Evolutionary conservation across 2,888 invertebrate genomes (phyloP).

Genomic region (Cinara cedri): DNA sequence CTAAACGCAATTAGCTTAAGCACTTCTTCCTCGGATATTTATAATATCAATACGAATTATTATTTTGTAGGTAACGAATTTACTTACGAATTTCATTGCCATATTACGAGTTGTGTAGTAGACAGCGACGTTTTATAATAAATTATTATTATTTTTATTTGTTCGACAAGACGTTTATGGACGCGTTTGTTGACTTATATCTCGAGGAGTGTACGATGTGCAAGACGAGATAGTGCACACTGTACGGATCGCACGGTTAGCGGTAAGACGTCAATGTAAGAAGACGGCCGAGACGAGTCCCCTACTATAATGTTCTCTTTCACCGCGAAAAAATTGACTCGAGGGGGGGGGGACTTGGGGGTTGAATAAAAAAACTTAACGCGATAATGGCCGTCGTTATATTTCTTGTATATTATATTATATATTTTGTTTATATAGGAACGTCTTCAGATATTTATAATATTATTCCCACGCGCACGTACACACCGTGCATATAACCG

Average conservation of each 20-base stretch:
- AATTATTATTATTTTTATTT: no score
- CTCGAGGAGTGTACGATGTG: not conserved
- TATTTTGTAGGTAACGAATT: no score
- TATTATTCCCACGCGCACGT: no score
- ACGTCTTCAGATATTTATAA: no score
- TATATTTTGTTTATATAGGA: no score
- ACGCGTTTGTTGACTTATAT: not conserved
- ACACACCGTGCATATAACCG: no score
- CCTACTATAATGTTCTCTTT: conserved; percentile 4
- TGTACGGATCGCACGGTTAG: not conserved
- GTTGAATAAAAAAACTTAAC: not conserved
- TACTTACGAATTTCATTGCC: conserved; percentile 11
- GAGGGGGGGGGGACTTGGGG: not conserved
- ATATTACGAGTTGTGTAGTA: not conserved
- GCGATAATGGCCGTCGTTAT: not conserved
- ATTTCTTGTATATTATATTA: not conserved
- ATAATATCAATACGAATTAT: no score
- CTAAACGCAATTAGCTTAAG: no score
- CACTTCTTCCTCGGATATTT: no score
- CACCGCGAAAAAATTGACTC: not conserved
- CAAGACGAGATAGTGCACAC: conserved; percentile 15
- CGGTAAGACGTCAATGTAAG: conserved; percentile 2
- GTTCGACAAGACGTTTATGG: not conserved
- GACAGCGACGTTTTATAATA: not conserved
- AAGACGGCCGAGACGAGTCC: conserved; percentile 6